These are phyloP conservation scores for Syngnathus scovelli DNA, from an alignment of 2,113 vertebrate genomes.

Conservation along the genomic window DNA sequence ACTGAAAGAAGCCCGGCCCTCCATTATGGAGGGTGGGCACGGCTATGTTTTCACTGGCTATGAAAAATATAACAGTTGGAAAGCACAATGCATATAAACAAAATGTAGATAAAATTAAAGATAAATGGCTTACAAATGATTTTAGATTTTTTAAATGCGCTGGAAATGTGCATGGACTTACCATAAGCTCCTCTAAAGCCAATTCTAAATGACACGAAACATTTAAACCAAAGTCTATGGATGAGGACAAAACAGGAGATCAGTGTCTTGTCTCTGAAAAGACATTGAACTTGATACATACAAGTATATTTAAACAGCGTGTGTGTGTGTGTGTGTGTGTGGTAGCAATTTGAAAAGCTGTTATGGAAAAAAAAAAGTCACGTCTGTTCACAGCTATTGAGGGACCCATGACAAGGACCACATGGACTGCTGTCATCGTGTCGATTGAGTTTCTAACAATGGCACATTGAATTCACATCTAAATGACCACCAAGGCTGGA, in stretches of 20 bases:
- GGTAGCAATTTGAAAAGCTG: constrained; percentile 47
- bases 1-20: constrained; percentile 11
- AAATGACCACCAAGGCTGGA: too few species aligned
- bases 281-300: not conserved
- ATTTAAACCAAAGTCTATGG: too few species aligned
- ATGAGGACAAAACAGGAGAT: too few species aligned
- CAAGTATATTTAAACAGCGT: not conserved
- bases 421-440: constrained; percentile 30
- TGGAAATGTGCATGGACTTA: too few species aligned
- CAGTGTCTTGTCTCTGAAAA: not conserved
- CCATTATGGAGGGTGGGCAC: not conserved
- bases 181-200: too few species aligned
- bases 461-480: constrained; percentile 27
- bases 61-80: too few species aligned
- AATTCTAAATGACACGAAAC: too few species aligned
- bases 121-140: too few species aligned
- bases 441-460: constrained; percentile 58
- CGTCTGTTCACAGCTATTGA: constrained; percentile 50
- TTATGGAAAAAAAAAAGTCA: constrained; percentile 29
- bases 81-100: too few species aligned
- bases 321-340: constrained; percentile 2
- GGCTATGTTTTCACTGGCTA: not conserved
- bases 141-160: too few species aligned
- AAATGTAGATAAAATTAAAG: too few species aligned
- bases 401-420: constrained; percentile 53